Evolutionary conservation across 2,888 invertebrate species (phyloP).

Genomic region (Marasmarcha lunaedactyla): DNA sequence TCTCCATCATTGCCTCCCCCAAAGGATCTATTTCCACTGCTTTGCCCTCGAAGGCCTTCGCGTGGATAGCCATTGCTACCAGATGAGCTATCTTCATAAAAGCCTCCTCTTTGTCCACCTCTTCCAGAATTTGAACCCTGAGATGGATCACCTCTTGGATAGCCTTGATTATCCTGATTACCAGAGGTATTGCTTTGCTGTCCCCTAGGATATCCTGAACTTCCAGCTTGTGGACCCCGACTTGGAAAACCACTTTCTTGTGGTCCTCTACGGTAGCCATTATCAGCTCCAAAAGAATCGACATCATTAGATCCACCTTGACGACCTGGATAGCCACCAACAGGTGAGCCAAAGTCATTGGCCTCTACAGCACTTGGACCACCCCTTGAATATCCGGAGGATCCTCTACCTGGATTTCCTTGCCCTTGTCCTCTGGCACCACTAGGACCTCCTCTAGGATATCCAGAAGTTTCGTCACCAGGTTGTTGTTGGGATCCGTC

Average conservation of each 20-base stretch:
- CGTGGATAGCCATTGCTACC: not conserved
- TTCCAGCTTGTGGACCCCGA: conserved; percentile 20
- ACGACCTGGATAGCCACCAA: conserved; percentile 5
- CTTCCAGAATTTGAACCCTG: conserved; percentile 2
- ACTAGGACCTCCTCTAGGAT: conserved; percentile 9
- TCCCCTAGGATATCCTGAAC: too few species aligned
- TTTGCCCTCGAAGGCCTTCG: not conserved
- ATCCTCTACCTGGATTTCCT: not conserved
- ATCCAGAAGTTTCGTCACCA: conserved; percentile 21
- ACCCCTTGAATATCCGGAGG: conserved; percentile 8
- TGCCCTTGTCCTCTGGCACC: conserved; percentile 2
- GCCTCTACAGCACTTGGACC: conserved; percentile 4
- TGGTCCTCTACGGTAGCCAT: conserved; percentile 24
- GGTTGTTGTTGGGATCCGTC: conserved; percentile 15
- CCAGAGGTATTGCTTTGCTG: not conserved
- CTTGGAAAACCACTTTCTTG: conserved; percentile 28
- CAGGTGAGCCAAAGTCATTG: conserved; percentile 16
- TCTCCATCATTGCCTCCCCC: not conserved
- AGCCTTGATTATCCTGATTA: not conserved
- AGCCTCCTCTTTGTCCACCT: conserved; percentile 10
- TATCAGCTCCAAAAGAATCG: conserved; percentile 11
- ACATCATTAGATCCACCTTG: not conserved
- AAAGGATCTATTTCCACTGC: conserved; percentile 9
- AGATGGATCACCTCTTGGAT: not conserved
- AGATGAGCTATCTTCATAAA: not conserved